Base-by-base conservation (phyloP, 2,797 vertebrate species). In the Pipistrellus pipistrellus region DNA sequence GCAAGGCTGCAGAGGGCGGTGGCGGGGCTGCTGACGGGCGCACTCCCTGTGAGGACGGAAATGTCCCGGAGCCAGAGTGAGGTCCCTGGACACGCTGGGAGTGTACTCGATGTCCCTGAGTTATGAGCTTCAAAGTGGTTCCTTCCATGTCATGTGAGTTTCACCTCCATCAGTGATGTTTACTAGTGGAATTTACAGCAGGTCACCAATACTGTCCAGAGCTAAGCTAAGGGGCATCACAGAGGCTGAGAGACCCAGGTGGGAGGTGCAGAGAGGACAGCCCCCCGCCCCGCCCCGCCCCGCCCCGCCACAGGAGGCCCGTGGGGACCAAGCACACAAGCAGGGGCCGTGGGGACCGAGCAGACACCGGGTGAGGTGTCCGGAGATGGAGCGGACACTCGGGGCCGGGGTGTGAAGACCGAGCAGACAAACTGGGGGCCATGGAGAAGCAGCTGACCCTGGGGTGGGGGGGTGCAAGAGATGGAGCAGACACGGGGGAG, bases 11-110 rank as follows among this genome's bases (percentile, higher is more conserved):
- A 9, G 64, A 4, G 57, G n/a, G 66, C n/a, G 32, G 64, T 8
- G 64, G 64, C n/a, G 32, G n/a, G 62, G 14, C 71, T 72, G 25
- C 71, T 9, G 41, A 9, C 41, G 41, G 69, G 71, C 1, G 71
- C 25, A 0, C 71, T 30, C 13, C 71, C 71, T 73, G 69, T 7
- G 41, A 30, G 71, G 71, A 27, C 38, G 12, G 46, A 17, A 38
- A 30, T 17, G n/a, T 46, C 76, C 6, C 0, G 18, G 13, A 23
- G 57, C 38, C 8, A 55, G 35, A 15, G 9, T 4, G 59, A 32
- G 15, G 30, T 1, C 21, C 1, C 7, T 3, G 23, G 27, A 14
- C 4, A 4, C 6, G 6, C 27, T 4, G 8, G 75, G 55, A n/a
- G 2, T 27, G 27, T 27, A 48, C 21, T 4, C 11, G 21, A 10